Conservation (phyloP, 2,797 vertebrate species). For the Alfaro cultratus region DNA sequence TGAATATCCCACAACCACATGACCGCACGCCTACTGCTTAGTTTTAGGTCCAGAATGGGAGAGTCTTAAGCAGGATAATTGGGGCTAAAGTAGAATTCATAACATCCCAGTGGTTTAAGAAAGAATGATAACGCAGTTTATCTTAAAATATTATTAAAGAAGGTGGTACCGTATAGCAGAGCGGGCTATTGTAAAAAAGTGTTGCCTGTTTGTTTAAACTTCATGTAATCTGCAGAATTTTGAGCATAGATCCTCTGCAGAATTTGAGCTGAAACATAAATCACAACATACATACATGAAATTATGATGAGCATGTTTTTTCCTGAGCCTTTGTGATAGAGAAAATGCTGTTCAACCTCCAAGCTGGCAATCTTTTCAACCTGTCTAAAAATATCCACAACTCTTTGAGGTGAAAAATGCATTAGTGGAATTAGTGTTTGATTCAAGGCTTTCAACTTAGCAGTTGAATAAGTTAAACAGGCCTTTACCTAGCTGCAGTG, state of each 20-base stretch:
- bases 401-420: no score
- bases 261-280: no score
- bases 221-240: no score
- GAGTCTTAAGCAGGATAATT: neutral
- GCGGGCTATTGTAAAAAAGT: neutral
- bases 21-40: neutral
- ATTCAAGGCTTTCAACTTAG: neutral
- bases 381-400: neutral
- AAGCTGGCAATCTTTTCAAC: neutral
- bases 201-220: neutral
- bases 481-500: neutral
- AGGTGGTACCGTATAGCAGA: neutral
- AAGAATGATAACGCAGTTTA: neutral
- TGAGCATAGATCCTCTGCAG: no score
- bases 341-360: neutral
- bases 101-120: neutral
- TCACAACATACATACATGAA: no score
- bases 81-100: neutral
- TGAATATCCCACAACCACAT: neutral
- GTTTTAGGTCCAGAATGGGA: neutral
- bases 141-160: neutral
- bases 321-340: neutral
- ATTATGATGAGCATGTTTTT: neutral
- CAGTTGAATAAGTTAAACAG: neutral
- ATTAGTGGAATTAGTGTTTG: neutral